Evolutionary conservation across 2,888 invertebrate species (phyloP).

Genomic region (Leucophenga maculata): DNA sequence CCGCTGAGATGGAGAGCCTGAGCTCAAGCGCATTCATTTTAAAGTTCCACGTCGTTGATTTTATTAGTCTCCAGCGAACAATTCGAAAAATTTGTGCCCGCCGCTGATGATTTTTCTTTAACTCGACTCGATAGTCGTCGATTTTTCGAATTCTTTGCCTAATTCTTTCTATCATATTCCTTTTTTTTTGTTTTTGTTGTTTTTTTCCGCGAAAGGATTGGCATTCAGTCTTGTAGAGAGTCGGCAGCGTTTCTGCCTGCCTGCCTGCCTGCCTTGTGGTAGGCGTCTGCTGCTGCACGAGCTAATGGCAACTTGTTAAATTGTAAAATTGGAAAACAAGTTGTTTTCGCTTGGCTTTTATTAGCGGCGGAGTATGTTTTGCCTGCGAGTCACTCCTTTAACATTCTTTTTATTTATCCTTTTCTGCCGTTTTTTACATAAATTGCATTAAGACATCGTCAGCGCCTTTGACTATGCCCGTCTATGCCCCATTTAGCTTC

Average conservation of each 20-base stretch:
- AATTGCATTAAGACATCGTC: slow-evolving; percentile 67
- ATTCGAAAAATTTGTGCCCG: slow-evolving; percentile 69
- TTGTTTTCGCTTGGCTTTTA: slow-evolving; percentile 68
- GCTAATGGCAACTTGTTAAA: slow-evolving; percentile 68
- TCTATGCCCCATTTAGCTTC: slow-evolving; percentile 66
- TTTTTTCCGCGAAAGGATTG: slow-evolving; percentile 57
- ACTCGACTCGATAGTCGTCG: slow-evolving; percentile 39
- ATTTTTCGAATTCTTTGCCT: slow-evolving; percentile 58
- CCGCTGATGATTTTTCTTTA: slow-evolving; percentile 51
- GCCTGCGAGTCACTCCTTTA: slow-evolving; percentile 47
- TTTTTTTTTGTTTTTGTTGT: slow-evolving; percentile 32
- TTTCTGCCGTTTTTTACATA: slow-evolving; percentile 55
- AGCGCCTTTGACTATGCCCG: slow-evolving; percentile 39
- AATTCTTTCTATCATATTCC: slow-evolving; percentile 32
- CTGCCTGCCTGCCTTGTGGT: slow-evolving; percentile 4
- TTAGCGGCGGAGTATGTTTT: slow-evolving; percentile 56
- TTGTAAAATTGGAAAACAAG: slow-evolving; percentile 71
- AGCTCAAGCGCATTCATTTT: slow-evolving; percentile 59
- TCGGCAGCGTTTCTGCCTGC: slow-evolving; percentile 20
- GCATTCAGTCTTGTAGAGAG: slow-evolving; percentile 29
- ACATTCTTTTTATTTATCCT: background rate
- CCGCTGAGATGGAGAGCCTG: slow-evolving; percentile 16
- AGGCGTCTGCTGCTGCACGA: background rate
- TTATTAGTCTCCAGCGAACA: slow-evolving; percentile 73
- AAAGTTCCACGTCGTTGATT: slow-evolving; percentile 72